Base-by-base conservation (phyloP, 2,888 invertebrate genomes). In the Pardosa pseudoannulata region DNA sequence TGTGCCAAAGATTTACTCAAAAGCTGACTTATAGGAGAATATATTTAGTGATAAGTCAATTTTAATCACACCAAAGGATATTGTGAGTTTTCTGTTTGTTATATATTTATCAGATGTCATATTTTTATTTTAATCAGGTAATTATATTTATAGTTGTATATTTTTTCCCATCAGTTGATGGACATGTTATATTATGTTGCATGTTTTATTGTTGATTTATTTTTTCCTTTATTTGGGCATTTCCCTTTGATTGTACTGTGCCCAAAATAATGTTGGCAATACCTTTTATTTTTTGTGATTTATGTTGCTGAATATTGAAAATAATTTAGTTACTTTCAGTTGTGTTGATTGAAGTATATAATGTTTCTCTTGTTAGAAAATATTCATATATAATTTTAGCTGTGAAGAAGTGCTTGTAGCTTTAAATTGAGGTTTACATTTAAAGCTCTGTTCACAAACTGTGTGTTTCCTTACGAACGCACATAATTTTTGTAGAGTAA, bases 41-140 rank as follows among this genome's bases (percentile, higher is more conserved):
- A 56, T 19, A 39, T 46, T 72, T 31, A 68, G 28, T 71, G 46
- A n/a, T n/a, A 16, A n/a, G 64, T 39, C 23, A 28, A 70, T 79
- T 65, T 36, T 65, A 28, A 28, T 46, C 65, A 79, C 79, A 79
- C 79, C 79, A 79, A 79, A 79, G 79, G 65, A 79, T 31, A 6
- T 36, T 27, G 16, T 41, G 9, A n/a, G 13, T 16, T 70, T 65
- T 19, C 11, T 46, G 29, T n/a, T n/a, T 39, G 64, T 65, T 41
- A 41, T 56, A 19, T 41, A 32, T 71, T 64, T 71, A 71, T 56
- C 64, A 79, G 71, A 79, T 28, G 62, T 79, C 72, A 64, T 79
- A 62, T 46, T 36, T 78, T 56, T 56, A 78, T 70, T 65, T 65
- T 79, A 79, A 64, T 79, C 79, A 72, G 72, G 65, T 65, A 23